phyloP scores from a whole-genome alignment of 2,888 invertebrate species.

The Tortrix viridana region DNA sequence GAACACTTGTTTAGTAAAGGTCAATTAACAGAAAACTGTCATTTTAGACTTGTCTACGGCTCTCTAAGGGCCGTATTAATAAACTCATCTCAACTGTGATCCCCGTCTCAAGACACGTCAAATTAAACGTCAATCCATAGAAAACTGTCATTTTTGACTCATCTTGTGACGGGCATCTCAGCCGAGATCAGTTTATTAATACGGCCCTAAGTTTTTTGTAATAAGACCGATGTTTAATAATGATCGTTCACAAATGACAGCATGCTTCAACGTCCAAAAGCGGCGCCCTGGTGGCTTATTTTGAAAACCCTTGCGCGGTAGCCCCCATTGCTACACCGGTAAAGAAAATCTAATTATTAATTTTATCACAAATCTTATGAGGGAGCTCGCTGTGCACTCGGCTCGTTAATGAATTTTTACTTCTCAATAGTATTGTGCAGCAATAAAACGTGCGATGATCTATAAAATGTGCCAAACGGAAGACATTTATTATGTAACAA shows the following conservation, averaged over 20 bases:
- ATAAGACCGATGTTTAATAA: not conserved
- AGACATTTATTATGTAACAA: constrained; percentile 92
- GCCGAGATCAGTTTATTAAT: too few relatives aligned
- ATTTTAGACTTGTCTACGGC: too few relatives aligned
- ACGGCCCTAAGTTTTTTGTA: too few relatives aligned
- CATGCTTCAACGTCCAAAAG: not conserved
- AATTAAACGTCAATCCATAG: too few relatives aligned
- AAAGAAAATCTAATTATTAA: constrained; percentile 61
- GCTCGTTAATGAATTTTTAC: constrained; percentile 52
- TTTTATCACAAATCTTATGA: constrained; percentile 80
- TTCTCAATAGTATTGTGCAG: constrained; percentile 58
- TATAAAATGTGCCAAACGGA: constrained; percentile 83
- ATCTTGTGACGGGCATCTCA: too few relatives aligned
- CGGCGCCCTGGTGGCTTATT: not conserved
- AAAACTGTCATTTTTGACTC: too few relatives aligned
- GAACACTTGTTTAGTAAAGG: too few relatives aligned
- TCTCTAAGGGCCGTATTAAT: too few relatives aligned
- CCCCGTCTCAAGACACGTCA: too few relatives aligned
- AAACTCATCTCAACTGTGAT: too few relatives aligned
- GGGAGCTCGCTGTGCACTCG: constrained; percentile 80
- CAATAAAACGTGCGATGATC: constrained; percentile 77
- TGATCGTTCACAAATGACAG: not conserved
- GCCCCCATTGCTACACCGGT: constrained; percentile 63
- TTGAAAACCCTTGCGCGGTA: constrained; percentile 39
- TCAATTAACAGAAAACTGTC: too few relatives aligned